phyloP scores from a whole-genome alignment of 2,797 vertebrate species.

The Tympanoctomys barrerae region DNA sequence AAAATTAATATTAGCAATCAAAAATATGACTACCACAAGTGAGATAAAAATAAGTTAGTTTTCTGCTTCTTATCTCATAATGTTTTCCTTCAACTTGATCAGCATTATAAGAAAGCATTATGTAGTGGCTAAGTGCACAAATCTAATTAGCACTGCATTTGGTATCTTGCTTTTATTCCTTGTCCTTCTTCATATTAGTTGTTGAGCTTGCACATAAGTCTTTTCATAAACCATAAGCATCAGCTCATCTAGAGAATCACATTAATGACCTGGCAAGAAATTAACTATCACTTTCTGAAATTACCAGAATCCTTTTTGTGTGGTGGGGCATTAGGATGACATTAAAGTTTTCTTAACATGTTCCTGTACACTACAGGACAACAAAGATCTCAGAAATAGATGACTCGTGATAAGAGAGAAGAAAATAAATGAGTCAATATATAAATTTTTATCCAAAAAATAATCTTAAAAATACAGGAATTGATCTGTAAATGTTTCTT shows the following conservation, averaged over 20 bases:
- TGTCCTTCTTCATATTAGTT: background rate
- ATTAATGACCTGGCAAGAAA: constrained; percentile 26
- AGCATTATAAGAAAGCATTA: background rate
- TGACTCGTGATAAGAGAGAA: background rate
- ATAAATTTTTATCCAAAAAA: constrained; percentile 20
- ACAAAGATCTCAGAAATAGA: background rate
- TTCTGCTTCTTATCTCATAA: background rate
- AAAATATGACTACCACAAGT: background rate
- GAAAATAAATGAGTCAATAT: background rate
- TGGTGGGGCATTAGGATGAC: constrained; percentile 31
- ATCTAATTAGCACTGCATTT: background rate
- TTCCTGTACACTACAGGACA: background rate
- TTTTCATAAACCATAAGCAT: constrained; percentile 40
- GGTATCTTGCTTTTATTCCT: background rate
- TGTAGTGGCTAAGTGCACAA: background rate
- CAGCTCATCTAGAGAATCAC: background rate
- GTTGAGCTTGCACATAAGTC: background rate
- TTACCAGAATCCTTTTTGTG: constrained; percentile 19
- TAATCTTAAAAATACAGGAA: background rate
- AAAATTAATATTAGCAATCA: background rate
- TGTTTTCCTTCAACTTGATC: background rate
- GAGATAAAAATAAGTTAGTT: background rate
- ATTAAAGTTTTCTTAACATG: constrained; percentile 30
- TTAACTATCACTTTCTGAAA: constrained; percentile 31
- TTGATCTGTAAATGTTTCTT: background rate